Base-by-base conservation (phyloP, 2,888 invertebrate genomes). In the Drosophila anomalata region DNA sequence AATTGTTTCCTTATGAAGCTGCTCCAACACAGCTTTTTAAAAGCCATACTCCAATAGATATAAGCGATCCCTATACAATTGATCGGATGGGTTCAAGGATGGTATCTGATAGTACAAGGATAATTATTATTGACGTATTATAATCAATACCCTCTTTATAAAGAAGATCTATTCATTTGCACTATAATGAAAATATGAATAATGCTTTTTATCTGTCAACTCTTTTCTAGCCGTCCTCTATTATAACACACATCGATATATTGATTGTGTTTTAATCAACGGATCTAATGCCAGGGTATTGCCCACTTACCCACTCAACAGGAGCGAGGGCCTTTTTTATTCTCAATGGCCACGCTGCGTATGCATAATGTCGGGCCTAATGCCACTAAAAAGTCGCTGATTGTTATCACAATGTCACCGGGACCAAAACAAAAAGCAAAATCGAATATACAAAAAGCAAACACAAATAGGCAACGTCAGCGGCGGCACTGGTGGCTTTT, bases 1-100 rank as follows among this genome's bases (percentile, higher is more conserved):
- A 77, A 83, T 77, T 73, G 88, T 66, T 73, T 79, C 75, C 79
- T 86, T 77, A 85, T 86, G 76, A 62, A 67, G 22, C 69, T 11
- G 36, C 44, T 42, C 50, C 52, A 36, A 31, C 42, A 24, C 12
- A 12, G 9, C 20, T 29, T 20, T 20, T 41, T 5, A 36, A n/a
- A 14, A n/a, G 3, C 39, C 17, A 26, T 8, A 14, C 29, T 41
- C 26, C 66, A 71, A 60, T 36, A 62, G 46, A 68, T 54, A 56
- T 53, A 31, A 48, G 24, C 44, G 12, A 44, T 44, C 44, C 44
- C 22, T 12, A 9, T 4, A 22, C 12, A 1, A 44, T 44, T 6
- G n/a, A 22, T 22, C 20, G 17, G 17, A 20, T 42, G 2, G 22
- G 4, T 44, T 17, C 7, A 42, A 42, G 39, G 7, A 20, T 2